Percentiles rank a stretch among this genome's conserved stretches.
These are phyloP conservation scores for Drosophila koepferae DNA, from an alignment of 2,888 invertebrate species.

Conservation along the genomic window DNA sequence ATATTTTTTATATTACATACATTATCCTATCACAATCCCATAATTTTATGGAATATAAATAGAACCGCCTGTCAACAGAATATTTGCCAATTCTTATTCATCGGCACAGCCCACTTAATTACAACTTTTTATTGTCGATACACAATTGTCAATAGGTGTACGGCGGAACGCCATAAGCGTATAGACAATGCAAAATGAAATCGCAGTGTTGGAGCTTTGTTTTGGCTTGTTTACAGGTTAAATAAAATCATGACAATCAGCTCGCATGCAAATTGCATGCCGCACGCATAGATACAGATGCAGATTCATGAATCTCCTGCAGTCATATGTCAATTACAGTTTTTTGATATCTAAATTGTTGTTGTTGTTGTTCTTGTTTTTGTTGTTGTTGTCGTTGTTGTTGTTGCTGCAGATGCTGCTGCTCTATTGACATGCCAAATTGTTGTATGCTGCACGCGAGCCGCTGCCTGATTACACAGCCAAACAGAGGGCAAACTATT, in stretches of 20 bases:
- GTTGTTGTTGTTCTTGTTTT: conserved; percentile 32
- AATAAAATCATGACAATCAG: conserved; percentile 70
- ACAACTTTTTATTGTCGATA: conserved; percentile 30
- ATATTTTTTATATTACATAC: background rate
- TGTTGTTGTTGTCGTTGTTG: conserved; percentile 28
- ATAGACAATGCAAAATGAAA: conserved; percentile 51
- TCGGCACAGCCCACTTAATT: conserved; percentile 63
- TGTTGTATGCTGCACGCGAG: conserved; percentile 48
- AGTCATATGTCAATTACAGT: conserved; percentile 66
- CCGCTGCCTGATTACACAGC: conserved; percentile 41
- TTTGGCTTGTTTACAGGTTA: conserved; percentile 60
- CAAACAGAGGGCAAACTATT: conserved; percentile 31
- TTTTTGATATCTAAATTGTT: conserved; percentile 59
- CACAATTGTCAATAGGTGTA: conserved; percentile 34
- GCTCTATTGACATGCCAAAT: conserved; percentile 44
- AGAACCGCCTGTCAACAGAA: conserved; percentile 6
- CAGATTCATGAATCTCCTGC: conserved; percentile 20
- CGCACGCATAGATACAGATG: conserved; percentile 48
- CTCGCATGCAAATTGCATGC: conserved; percentile 56
- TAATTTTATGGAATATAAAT: conserved; percentile 9
- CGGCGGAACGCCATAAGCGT: conserved; percentile 33
- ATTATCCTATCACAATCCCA: background rate
- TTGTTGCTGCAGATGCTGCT: conserved; percentile 12
- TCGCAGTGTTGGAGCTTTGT: conserved; percentile 52
- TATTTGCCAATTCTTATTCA: conserved; percentile 50